Conservation (phyloP, 2,113 vertebrate species). For the Andinoacara biseriatus region DNA sequence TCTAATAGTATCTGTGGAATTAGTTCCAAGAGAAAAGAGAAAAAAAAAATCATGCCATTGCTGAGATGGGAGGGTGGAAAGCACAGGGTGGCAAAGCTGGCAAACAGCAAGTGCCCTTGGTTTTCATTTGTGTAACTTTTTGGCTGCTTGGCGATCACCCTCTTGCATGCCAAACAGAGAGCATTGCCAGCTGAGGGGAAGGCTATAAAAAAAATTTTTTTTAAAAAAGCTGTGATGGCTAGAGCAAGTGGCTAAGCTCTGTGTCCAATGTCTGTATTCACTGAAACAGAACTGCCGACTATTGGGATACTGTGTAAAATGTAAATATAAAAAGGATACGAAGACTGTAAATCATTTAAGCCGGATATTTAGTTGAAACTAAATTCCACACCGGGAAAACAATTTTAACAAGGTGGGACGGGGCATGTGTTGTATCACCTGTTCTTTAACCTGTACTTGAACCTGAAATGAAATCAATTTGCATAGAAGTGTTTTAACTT, state of each 20-base stretch:
- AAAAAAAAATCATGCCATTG: slow-evolving; percentile 18
- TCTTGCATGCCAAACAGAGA: slow-evolving; percentile 69
- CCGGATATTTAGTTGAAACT: not conserved
- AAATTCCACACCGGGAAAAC: not conserved
- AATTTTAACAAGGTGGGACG: not conserved
- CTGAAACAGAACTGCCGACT: not conserved
- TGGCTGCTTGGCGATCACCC: slow-evolving; percentile 28
- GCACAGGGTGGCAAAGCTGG: slow-evolving; percentile 41
- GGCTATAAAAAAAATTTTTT: not conserved
- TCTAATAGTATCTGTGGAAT: slow-evolving; percentile 56
- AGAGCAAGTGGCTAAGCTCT: slow-evolving; percentile 27
- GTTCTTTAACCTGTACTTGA: not conserved
- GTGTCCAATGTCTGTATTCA: slow-evolving; percentile 46
- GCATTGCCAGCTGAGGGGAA: slow-evolving; percentile 26
- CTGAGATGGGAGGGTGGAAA: slow-evolving; percentile 41
- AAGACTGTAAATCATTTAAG: not conserved
- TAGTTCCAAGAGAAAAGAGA: slow-evolving; percentile 15
- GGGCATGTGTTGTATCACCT: not conserved
- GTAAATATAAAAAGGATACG: not conserved
- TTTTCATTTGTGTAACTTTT: slow-evolving; percentile 64
- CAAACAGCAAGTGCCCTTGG: slow-evolving; percentile 51
- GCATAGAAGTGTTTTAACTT: too few relatives aligned
- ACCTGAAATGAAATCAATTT: not conserved
- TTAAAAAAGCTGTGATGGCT: slow-evolving; percentile 2
- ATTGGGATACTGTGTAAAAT: not conserved